Conservation (phyloP, 1,140 invertebrate species). For the Apis mellifera region Amel_HAv3.1 CM009938.2:12557001-12557500, state of each 20-base stretch:
- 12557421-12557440: too few species aligned
- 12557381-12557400: conserved; percentile 11
- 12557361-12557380: conserved; percentile 78
- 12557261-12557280: conserved; percentile 88
- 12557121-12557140: conserved; percentile 85
- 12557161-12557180: conserved; percentile 92
- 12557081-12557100: conserved; percentile 49
- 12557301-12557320: conserved; percentile 82
- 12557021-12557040: conserved; percentile 36
- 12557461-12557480: conserved; percentile 69
- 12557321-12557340: conserved; percentile 76
- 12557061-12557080: too few species aligned
- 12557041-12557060: background rate
- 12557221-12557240: conserved; percentile 90
- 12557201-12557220: conserved; percentile 89
- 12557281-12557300: conserved; percentile 88
- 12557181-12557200: conserved; percentile 86
- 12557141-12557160: conserved; percentile 92
- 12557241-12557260: conserved; percentile 89
- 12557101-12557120: conserved; percentile 82
- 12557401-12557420: background rate
- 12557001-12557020: conserved; percentile 32
- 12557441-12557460: too few species aligned
- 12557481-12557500: conserved; percentile 39
- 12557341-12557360: conserved; percentile 80